Percentiles rank a stretch among this genome's conserved stretches.
Evolutionary conservation across 2,888 invertebrate genomes (phyloP).

Genomic region (Callinectes sapidus): DNA sequence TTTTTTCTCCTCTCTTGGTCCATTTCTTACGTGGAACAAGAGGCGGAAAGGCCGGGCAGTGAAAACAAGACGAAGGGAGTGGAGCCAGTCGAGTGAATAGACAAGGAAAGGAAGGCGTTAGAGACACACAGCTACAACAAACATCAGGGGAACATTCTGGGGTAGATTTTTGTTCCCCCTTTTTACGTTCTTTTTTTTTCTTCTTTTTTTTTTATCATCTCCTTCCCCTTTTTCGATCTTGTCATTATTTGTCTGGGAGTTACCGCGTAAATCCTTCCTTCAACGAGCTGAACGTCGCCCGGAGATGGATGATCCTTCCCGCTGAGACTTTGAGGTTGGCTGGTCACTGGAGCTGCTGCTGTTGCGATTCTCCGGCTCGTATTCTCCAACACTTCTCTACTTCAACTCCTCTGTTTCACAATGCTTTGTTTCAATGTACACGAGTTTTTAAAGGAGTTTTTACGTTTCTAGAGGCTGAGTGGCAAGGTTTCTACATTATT

Average conservation of each 20-base stretch:
- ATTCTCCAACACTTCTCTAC: no score
- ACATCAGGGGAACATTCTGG: neutral
- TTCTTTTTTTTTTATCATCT: neutral
- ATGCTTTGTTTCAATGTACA: no score
- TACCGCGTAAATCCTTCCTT: neutral
- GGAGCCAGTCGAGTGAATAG: neutral
- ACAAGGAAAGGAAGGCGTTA: neutral
- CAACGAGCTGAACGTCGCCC: conserved; percentile 12
- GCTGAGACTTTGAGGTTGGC: neutral
- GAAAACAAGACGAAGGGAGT: neutral
- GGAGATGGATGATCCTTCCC: conserved; percentile 11
- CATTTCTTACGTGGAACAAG: neutral
- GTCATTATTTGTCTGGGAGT: conserved; percentile 35
- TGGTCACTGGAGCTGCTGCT: conserved; percentile 2
- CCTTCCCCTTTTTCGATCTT: conserved; percentile 4
- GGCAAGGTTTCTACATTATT: no score
- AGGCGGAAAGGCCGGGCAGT: neutral
- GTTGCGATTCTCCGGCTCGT: neutral
- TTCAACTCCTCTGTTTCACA: no score
- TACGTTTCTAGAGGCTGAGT: no score
- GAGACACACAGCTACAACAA: neutral
- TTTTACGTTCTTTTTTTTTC: neutral
- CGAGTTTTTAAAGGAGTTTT: no score
- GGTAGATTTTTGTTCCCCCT: neutral
- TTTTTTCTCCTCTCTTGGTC: neutral